Conservation (phyloP, 1,140 invertebrate genomes). For the Brachionus rotundiformis region DNA sequence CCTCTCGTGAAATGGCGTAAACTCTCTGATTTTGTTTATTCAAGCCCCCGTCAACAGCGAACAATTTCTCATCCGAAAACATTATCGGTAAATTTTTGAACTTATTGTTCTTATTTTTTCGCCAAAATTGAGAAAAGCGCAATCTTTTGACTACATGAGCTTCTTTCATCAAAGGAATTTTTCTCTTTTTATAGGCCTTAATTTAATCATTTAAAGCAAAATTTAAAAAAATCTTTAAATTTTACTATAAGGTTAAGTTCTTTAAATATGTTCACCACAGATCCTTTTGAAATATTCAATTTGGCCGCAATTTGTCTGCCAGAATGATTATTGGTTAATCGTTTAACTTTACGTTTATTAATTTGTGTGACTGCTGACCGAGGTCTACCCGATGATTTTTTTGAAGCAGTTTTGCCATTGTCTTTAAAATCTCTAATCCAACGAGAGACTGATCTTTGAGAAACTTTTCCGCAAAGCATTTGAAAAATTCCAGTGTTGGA, state of each 20-base stretch:
- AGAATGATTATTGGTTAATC: neutral
- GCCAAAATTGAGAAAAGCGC: neutral
- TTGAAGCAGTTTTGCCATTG: too few species aligned
- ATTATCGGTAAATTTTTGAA: neutral
- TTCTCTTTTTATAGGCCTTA: neutral
- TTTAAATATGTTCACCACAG: neutral
- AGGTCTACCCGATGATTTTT: too few species aligned
- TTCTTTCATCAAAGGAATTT: neutral
- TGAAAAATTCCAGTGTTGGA: too few species aligned
- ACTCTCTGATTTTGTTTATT: too few species aligned
- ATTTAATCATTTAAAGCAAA: neutral
- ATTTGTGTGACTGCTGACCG: too few species aligned
- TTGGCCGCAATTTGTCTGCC: neutral
- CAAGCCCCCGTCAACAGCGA: neutral
- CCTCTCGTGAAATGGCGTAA: too few species aligned
- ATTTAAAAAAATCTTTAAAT: neutral
- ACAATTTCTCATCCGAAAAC: constrained; percentile 4
- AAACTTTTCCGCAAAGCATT: too few species aligned
- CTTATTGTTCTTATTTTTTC: neutral
- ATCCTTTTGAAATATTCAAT: neutral
- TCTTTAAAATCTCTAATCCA: too few species aligned
- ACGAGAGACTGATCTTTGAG: too few species aligned
- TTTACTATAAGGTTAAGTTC: constrained; percentile 9
- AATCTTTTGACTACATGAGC: neutral
- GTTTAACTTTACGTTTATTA: too few species aligned